Conservation (phyloP, 2,888 invertebrate genomes). For the Eristalis arbustorum region DNA sequence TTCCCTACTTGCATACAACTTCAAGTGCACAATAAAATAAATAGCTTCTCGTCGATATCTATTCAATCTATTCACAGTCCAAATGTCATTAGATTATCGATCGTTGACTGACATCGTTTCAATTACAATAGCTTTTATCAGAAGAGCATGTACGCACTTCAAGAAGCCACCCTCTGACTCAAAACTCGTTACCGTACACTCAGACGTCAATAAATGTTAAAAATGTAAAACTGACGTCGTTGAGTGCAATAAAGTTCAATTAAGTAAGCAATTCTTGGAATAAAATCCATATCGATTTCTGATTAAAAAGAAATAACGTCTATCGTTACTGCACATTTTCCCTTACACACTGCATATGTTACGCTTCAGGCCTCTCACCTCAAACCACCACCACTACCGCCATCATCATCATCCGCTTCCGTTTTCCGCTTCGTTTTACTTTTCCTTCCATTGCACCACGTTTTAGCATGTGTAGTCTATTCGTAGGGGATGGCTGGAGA, state of each 20-base stretch:
- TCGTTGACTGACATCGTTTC: background rate
- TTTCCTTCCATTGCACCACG: slow-evolving; percentile 17
- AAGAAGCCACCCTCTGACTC: background rate
- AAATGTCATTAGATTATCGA: background rate
- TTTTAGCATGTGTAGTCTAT: background rate
- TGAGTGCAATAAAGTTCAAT: slow-evolving; percentile 57
- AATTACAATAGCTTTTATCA: background rate
- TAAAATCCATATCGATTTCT: slow-evolving; percentile 61
- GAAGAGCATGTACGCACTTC: background rate
- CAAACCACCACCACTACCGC: background rate
- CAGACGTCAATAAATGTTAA: slow-evolving; percentile 15
- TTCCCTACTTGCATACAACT: too few relatives aligned
- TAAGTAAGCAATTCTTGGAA: slow-evolving; percentile 54
- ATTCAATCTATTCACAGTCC: background rate
- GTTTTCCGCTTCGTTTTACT: slow-evolving; percentile 17
- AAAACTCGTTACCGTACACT: background rate
- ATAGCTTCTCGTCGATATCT: too few relatives aligned
- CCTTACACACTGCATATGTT: background rate
- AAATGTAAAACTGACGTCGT: slow-evolving; percentile 34
- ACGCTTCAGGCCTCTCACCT: background rate
- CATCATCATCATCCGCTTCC: background rate
- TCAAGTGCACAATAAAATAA: too few relatives aligned
- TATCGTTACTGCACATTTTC: slow-evolving; percentile 41
- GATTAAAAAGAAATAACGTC: slow-evolving; percentile 65
- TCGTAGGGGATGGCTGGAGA: background rate